These are phyloP conservation scores for Heliangelus exortis DNA, from an alignment of 2,797 vertebrate genomes.

Conservation along the genomic window DNA sequence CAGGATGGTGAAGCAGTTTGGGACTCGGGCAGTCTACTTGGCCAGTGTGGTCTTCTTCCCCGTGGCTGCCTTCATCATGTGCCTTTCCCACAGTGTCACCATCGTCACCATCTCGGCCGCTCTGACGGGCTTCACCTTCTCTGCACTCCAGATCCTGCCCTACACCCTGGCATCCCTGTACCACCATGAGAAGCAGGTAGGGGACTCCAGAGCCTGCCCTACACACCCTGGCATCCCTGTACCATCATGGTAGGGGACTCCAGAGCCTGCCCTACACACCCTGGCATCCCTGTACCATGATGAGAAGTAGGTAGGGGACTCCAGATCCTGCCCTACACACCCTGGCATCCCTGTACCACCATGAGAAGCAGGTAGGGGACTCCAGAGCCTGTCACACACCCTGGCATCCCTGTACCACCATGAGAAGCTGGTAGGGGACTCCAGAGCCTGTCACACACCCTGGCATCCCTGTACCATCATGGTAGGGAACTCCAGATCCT, in stretches of 20 bases:
- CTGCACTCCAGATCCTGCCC: constrained; percentile 86
- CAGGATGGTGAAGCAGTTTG: constrained; percentile 81
- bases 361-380: constrained; percentile 66
- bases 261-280: too few relatives aligned
- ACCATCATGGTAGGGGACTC: too few relatives aligned
- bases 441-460: constrained; percentile 86
- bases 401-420: constrained; percentile 88
- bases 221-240: too few relatives aligned
- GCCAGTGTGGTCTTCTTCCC: constrained; percentile 84
- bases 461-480: constrained; percentile 87
- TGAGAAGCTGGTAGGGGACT: constrained; percentile 37
- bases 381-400: constrained; percentile 73
- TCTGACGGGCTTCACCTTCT: constrained; percentile 86
- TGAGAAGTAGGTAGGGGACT: constrained; percentile 51
- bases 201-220: too few relatives aligned
- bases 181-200: constrained; percentile 78
- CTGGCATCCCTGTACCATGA: too few relatives aligned
- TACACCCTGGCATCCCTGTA: constrained; percentile 88
- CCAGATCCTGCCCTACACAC: constrained; percentile 89
- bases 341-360: constrained; percentile 86
- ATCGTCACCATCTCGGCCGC: constrained; percentile 83
- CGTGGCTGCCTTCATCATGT: constrained; percentile 79
- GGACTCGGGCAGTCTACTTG: constrained; percentile 81
- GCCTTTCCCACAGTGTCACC: constrained; percentile 79
- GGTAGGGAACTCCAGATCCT: constrained; percentile 81